These are phyloP conservation scores for Apotomis capreana DNA, from an alignment of 2,888 invertebrate genomes.

Conservation along the genomic window DNA sequence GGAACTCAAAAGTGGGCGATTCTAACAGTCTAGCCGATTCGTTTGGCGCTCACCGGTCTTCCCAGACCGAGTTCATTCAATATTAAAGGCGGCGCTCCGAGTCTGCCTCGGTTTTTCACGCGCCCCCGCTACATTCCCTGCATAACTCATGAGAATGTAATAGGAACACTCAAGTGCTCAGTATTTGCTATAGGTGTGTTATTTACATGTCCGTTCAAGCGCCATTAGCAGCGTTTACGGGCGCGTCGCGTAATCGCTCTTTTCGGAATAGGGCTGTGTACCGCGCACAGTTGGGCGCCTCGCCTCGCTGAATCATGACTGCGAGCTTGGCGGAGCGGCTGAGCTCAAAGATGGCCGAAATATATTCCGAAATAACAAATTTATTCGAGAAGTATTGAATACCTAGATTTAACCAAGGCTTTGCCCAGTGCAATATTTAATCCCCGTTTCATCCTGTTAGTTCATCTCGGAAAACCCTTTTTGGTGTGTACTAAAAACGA, in stretches of 20 bases:
- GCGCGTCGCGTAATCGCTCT: constrained; percentile 42
- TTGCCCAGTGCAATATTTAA: no score
- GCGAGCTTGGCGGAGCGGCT: background rate
- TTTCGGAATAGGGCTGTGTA: constrained; percentile 44
- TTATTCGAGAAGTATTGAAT: no score
- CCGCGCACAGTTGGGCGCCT: constrained; percentile 38
- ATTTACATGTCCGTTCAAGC: constrained; percentile 69
- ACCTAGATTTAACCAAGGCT: no score
- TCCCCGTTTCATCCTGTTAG: no score
- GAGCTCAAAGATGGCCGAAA: background rate
- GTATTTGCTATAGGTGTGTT: constrained; percentile 66
- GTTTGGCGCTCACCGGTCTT: constrained; percentile 55
- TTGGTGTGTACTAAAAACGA: no score
- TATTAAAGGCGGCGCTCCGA: constrained; percentile 70
- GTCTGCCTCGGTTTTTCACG: constrained; percentile 74
- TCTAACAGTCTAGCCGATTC: constrained; percentile 72
- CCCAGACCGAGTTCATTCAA: constrained; percentile 73
- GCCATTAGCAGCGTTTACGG: constrained; percentile 59
- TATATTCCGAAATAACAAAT: background rate
- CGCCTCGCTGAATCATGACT: constrained; percentile 38
- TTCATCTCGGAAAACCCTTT: no score
- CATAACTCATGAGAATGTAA: constrained; percentile 79
- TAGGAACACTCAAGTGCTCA: constrained; percentile 71
- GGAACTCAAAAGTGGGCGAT: constrained; percentile 70
- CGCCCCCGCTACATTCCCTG: constrained; percentile 68